Evolutionary conservation across 2,888 invertebrate species (phyloP).

Genomic region (Smittia sp.): DNA sequence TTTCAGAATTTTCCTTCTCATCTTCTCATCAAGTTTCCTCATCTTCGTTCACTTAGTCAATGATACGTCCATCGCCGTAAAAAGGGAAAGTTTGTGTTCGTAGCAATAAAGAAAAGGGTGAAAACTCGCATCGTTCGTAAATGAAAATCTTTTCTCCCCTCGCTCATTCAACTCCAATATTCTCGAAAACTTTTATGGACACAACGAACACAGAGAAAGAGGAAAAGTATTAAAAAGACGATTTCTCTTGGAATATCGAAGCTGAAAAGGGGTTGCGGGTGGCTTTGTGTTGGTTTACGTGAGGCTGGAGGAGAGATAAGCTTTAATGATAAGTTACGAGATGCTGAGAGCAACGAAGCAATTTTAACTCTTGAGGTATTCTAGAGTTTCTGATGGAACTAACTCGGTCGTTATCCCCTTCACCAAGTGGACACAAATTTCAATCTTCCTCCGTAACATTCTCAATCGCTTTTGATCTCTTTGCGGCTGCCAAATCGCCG

Average conservation of each 20-base stretch:
- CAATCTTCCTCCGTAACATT: too few species aligned
- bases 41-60: not conserved
- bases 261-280: not conserved
- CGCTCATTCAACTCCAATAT: not conserved
- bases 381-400: too few species aligned
- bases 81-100: constrained; percentile 17
- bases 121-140: not conserved
- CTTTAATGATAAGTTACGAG: not conserved
- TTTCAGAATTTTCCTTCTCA: too few species aligned
- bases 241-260: not conserved
- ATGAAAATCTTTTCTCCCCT: not conserved
- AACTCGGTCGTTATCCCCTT: too few species aligned
- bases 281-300: not conserved
- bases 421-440: too few species aligned
- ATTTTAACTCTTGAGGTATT: too few species aligned
- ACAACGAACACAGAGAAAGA: constrained; percentile 3
- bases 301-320: not conserved
- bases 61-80: not conserved
- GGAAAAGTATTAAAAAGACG: not conserved
- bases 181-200: not conserved
- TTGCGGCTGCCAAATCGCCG: not conserved
- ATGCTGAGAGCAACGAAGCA: not conserved
- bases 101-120: constrained; percentile 16
- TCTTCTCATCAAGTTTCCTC: too few species aligned
- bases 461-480: not conserved